Conservation (phyloP, 2,113 vertebrate species). For the Apteryx mantelli region DNA sequence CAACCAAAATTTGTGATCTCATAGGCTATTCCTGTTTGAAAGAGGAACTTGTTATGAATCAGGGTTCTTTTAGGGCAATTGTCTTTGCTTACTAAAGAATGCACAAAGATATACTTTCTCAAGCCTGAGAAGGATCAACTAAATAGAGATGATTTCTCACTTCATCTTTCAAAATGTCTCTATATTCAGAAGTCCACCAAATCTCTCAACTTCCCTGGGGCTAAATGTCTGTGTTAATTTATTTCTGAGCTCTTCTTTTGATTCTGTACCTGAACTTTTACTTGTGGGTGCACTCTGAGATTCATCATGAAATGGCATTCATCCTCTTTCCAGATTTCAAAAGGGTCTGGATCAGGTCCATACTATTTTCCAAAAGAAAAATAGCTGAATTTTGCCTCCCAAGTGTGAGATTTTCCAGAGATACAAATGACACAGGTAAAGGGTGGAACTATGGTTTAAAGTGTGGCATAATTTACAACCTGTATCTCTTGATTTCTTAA, state of each 20-base stretch:
- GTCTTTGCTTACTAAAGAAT: not conserved
- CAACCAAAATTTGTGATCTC: not conserved
- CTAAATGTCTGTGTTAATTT: not conserved
- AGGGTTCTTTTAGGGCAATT: not conserved
- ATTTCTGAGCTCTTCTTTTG: not conserved
- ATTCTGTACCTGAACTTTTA: not conserved
- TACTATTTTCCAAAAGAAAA: not conserved
- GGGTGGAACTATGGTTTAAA: not conserved
- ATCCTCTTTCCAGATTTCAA: not conserved
- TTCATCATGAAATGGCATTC: not conserved
- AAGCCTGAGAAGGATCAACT: not conserved
- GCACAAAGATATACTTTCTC: not conserved
- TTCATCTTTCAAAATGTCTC: not conserved
- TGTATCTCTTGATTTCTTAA: not conserved
- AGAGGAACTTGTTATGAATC: not conserved
- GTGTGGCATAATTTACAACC: not conserved
- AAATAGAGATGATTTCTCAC: not conserved
- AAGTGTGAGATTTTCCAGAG: not conserved
- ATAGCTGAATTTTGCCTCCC: not conserved
- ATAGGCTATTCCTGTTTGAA: not conserved
- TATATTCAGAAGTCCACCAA: not conserved
- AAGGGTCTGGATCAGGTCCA: not conserved
- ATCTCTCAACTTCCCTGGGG: not conserved
- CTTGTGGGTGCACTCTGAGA: not conserved
- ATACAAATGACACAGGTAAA: not conserved